Conservation (phyloP, 2,888 invertebrate genomes). For the Alviniconcha strummeri region DNA sequence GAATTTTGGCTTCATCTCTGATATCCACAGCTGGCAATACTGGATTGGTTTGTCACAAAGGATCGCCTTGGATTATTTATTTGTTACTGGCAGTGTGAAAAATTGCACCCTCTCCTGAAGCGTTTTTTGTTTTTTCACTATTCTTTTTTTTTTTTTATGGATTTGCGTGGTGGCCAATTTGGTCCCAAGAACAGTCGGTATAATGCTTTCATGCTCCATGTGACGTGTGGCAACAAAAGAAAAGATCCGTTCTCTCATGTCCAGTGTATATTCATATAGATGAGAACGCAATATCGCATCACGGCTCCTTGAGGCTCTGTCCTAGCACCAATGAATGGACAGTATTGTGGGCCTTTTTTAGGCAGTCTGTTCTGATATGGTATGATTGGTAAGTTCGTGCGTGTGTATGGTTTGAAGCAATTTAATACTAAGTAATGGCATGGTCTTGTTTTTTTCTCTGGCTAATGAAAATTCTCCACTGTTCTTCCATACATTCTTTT, state of each 20-base stretch:
- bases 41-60: too few relatives aligned
- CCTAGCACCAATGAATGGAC: neutral
- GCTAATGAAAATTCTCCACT: neutral
- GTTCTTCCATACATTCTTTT: neutral
- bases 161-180: neutral
- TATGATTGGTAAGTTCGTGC: slow-evolving; percentile 1
- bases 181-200: too few relatives aligned
- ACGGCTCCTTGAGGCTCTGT: neutral
- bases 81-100: neutral
- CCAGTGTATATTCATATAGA: neutral
- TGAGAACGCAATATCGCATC: neutral
- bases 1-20: neutral
- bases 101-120: neutral
- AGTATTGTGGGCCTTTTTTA: slow-evolving; percentile 15
- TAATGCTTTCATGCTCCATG: too few relatives aligned
- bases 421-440: neutral
- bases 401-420: neutral
- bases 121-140: neutral
- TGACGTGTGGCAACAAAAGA: neutral
- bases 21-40: neutral
- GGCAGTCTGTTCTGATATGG: neutral
- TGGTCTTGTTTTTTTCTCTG: neutral
- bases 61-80: neutral
- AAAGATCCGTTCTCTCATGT: neutral
- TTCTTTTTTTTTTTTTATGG: neutral